Percentiles rank a stretch among this genome's conserved stretches.
Evolutionary conservation across 1,140 invertebrate species (phyloP).

Genomic region (Zaprionus davidi): DNA sequence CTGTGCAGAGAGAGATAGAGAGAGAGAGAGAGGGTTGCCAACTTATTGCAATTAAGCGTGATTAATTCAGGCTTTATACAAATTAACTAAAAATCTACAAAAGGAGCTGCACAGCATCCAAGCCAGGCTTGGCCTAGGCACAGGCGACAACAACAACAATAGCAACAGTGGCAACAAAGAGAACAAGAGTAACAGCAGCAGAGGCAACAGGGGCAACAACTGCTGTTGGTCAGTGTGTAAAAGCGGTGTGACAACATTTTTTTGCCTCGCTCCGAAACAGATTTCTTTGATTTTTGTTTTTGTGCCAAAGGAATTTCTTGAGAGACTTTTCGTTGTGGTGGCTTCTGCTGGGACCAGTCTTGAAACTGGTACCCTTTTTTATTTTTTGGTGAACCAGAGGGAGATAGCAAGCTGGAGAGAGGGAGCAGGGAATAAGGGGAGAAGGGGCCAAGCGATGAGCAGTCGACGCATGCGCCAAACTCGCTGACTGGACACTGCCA

Average conservation of each 20-base stretch:
- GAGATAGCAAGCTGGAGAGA: not conserved
- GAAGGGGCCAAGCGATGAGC: slow-evolving; percentile 45
- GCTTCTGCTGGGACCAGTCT: slow-evolving; percentile 73
- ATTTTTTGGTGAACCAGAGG: slow-evolving; percentile 22
- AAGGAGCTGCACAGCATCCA: slow-evolving; percentile 45
- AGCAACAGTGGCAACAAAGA: slow-evolving; percentile 2
- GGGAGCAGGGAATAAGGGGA: not conserved
- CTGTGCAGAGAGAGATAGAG: slow-evolving; percentile 4
- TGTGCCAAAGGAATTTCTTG: slow-evolving; percentile 73
- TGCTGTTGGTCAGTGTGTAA: slow-evolving; percentile 58
- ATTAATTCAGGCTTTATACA: slow-evolving; percentile 81
- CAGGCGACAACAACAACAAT: slow-evolving; percentile 6
- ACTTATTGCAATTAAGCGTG: slow-evolving; percentile 79
- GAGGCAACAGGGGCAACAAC: slow-evolving; percentile 13
- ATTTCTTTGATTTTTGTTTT: slow-evolving; percentile 58
- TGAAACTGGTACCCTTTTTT: slow-evolving; percentile 78
- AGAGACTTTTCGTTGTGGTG: slow-evolving; percentile 57
- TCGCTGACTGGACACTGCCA: slow-evolving; percentile 59
- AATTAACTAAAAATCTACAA: slow-evolving; percentile 76
- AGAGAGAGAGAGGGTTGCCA: slow-evolving; percentile 31
- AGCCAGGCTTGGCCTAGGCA: slow-evolving; percentile 43
- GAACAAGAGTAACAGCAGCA: slow-evolving; percentile 19
- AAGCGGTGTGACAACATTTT: slow-evolving; percentile 79
- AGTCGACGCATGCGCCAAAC: slow-evolving; percentile 75
- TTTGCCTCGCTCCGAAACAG: slow-evolving; percentile 52